These are phyloP conservation scores for Lasioglossum morio DNA, from an alignment of 2,888 invertebrate species.

Conservation along the genomic window DNA sequence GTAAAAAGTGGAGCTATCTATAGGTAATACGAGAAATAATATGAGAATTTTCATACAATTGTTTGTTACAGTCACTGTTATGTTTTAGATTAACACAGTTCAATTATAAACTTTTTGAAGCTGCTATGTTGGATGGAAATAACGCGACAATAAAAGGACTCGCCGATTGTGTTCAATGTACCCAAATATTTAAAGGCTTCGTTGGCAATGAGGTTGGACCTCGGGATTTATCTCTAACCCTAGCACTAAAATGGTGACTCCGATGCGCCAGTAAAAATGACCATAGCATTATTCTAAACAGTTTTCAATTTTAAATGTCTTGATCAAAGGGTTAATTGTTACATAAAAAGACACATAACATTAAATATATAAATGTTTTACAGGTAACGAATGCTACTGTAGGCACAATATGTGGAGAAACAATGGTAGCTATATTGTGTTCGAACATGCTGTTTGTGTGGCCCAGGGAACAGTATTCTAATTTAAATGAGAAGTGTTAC, in stretches of 20 bases:
- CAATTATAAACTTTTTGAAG: conserved; percentile 54
- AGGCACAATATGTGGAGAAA: conserved; percentile 38
- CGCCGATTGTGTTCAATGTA: conserved; percentile 59
- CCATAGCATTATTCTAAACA: too few relatives aligned
- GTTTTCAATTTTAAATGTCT: too few relatives aligned
- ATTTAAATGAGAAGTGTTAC: conserved; percentile 56
- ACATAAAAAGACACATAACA: not conserved
- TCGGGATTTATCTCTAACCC: not conserved
- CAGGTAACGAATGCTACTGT: conserved; percentile 66
- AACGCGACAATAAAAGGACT: conserved; percentile 47
- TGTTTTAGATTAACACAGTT: conserved; percentile 62
- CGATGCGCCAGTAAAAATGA: too few relatives aligned
- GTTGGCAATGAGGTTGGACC: conserved; percentile 46
- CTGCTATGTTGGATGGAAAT: conserved; percentile 50
- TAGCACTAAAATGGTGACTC: too few relatives aligned
- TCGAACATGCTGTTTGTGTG: conserved; percentile 69
- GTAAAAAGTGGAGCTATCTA: conserved; percentile 70
- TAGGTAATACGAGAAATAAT: conserved; percentile 58
- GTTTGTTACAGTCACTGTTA: not conserved
- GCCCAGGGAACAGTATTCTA: conserved; percentile 63
- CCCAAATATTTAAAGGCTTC: conserved; percentile 64
- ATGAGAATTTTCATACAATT: conserved; percentile 21
- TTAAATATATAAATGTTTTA: conserved; percentile 30
- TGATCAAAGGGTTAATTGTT: conserved; percentile 1
- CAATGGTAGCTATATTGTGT: conserved; percentile 69